Base-by-base conservation (phyloP, 2,888 invertebrate genomes). In the Gibbula magus region DNA sequence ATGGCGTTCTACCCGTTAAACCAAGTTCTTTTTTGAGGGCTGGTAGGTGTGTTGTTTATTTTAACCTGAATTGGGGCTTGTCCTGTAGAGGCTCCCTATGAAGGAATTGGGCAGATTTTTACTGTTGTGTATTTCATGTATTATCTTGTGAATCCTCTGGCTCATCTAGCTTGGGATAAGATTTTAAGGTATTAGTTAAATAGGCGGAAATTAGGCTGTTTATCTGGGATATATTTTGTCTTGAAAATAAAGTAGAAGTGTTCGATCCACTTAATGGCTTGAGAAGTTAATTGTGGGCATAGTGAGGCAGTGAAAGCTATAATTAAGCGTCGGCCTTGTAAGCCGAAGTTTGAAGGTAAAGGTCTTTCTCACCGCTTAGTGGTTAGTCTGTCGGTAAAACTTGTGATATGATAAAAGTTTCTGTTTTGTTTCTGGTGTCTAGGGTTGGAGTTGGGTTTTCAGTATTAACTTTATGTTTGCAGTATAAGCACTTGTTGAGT, bases 21-120 rank as follows among this genome's bases (percentile, higher is more conserved):
- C 13, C 91, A 93, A 90, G 18, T 91, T n/a, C 8, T 91, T 53
- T 93, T 93, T 84, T 96, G 95, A 95, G 85, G 83, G 39, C 93
- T 95, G 93, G 75, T 95, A 77, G 86, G 88, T 20, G 94, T 93
- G 86, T 93, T 95, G 89, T 93, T 95, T 84, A 86, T 96, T 91
- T 91, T 96, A 94, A 96, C 95, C 10, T 96, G 96, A 95, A 95
- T 95, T 93, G 96, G 96, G 84, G 95, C 95, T 0, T 94, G 94
- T 77, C 95, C 95, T 3, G 95, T 96, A 3, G 95, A 96, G 95
- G 91, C 93, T 1, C 96, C 96, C 25, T 96, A 94, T 93, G 82
- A 82, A 32, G 10, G 18, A 5, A 56, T 87, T 7, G 88, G 89
- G 0, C 83, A 80, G 56, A 0, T 84, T 52, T 80, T 83, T 52